A percentile compares a stretch with the other conserved stretches of the same genome.
phyloP scores from a whole-genome alignment of 2,113 vertebrate genomes.

The Siphamia tubifer region DNA sequence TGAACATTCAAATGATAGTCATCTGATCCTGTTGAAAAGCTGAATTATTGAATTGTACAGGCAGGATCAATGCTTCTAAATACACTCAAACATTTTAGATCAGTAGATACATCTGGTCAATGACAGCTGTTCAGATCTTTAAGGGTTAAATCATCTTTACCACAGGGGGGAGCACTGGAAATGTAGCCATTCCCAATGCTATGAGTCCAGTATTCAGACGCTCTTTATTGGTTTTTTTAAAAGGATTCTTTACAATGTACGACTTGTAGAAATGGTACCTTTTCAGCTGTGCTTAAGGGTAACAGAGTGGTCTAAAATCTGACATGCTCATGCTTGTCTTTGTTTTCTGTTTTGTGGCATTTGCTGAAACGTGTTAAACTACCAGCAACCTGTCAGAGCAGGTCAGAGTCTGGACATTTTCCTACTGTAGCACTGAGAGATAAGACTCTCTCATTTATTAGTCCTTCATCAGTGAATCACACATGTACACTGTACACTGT shows the following conservation, averaged over 20 bases:
- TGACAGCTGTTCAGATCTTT: no score
- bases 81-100: no score
- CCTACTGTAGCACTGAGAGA: slow-evolving; percentile 62
- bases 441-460: slow-evolving; percentile 27
- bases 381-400: slow-evolving; percentile 39
- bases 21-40: no score
- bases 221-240: background rate
- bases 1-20: no score
- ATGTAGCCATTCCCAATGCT: background rate
- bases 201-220: background rate
- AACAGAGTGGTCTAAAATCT: background rate
- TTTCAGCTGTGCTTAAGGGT: no score
- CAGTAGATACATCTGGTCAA: no score
- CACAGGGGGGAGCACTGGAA: background rate
- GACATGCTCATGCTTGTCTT: slow-evolving; percentile 5
- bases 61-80: no score
- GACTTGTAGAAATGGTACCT: background rate
- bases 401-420: slow-evolving; percentile 42
- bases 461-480: slow-evolving; percentile 36
- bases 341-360: slow-evolving; percentile 4
- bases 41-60: no score
- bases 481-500: slow-evolving; percentile 12
- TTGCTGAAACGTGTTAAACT: slow-evolving; percentile 6
- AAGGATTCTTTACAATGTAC: no score
- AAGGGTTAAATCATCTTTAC: background rate